Evolutionary conservation across 2,888 invertebrate species (phyloP).

Genomic region (Hirtodrosophila histrioides): DNA sequence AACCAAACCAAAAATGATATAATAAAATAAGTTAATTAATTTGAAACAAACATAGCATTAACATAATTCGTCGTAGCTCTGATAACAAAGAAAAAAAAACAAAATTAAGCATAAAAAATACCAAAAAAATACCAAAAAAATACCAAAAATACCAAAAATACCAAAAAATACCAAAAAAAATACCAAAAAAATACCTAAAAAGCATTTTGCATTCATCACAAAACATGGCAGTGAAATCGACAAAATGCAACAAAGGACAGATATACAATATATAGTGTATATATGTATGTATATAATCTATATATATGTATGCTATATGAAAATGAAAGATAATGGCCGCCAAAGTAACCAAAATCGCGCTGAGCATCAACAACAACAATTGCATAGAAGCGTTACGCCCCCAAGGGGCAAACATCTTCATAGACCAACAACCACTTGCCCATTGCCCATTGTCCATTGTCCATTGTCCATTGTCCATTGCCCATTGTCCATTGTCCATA

Average conservation of each 20-base stretch:
- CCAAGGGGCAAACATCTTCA: constrained; percentile 44
- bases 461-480: constrained; percentile 39
- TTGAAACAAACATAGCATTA: constrained; percentile 22
- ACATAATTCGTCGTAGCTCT: constrained; percentile 25
- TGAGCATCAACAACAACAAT: constrained; percentile 39
- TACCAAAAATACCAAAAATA: constrained; percentile 3
- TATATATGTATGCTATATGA: too few relatives aligned
- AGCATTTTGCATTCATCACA: constrained; percentile 28
- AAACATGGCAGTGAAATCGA: constrained; percentile 50
- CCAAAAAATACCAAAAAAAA: constrained; percentile 26
- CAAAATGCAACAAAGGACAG: constrained; percentile 51
- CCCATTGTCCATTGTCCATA: constrained; percentile 56
- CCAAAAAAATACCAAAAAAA: neutral
- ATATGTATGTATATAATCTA: too few relatives aligned
- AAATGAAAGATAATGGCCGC: constrained; percentile 17
- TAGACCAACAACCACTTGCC: constrained; percentile 49
- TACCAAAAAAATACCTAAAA: constrained; percentile 17
- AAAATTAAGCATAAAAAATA: too few relatives aligned
- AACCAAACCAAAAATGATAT: neutral
- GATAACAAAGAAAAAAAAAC: too few relatives aligned
- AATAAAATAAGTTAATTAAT: constrained; percentile 11
- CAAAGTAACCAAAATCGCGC: constrained; percentile 27
- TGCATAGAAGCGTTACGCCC: constrained; percentile 34
- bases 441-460: constrained; percentile 37
- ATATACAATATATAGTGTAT: constrained; percentile 33